Evolutionary conservation across 1,140 invertebrate species (phyloP).

Genomic region (Zaprionus gabonicus): DNA sequence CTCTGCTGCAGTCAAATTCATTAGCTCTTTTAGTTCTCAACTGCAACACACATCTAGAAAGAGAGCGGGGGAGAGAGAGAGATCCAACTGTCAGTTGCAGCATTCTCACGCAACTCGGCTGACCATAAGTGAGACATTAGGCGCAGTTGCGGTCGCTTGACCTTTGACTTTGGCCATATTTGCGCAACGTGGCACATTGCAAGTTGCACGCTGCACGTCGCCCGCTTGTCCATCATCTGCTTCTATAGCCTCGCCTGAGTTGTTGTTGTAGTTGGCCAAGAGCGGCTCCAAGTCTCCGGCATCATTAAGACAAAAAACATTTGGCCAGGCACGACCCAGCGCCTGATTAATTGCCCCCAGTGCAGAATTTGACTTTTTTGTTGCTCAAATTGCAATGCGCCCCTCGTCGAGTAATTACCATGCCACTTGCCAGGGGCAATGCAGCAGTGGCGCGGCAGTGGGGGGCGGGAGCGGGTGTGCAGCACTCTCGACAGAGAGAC

Average conservation of each 20-base stretch:
- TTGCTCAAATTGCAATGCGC: conserved; percentile 70
- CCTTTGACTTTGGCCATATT: conserved; percentile 74
- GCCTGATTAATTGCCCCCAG: conserved; percentile 73
- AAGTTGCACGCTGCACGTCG: not conserved
- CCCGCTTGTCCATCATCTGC: not conserved
- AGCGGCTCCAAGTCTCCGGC: conserved; percentile 49
- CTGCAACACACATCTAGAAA: not conserved
- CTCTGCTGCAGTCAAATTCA: not conserved
- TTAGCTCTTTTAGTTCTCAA: not conserved
- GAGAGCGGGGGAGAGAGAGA: not conserved
- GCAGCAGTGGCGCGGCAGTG: not conserved
- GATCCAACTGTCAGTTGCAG: conserved; percentile 9
- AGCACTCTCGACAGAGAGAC: conserved; percentile 24
- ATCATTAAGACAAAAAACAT: conserved; percentile 78
- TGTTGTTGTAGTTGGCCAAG: conserved; percentile 8
- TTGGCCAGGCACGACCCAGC: conserved; percentile 79
- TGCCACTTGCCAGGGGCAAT: conserved; percentile 46
- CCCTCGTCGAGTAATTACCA: conserved; percentile 68
- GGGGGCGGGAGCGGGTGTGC: not conserved
- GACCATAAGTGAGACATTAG: conserved; percentile 77
- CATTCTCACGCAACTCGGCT: conserved; percentile 63
- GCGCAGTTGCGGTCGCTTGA: conserved; percentile 68
- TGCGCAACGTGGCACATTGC: conserved; percentile 52
- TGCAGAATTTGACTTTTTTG: conserved; percentile 81
- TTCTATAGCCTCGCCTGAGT: not conserved